Conservation (phyloP, 2,888 invertebrate genomes). For the Drosophila ochracea region DNA sequence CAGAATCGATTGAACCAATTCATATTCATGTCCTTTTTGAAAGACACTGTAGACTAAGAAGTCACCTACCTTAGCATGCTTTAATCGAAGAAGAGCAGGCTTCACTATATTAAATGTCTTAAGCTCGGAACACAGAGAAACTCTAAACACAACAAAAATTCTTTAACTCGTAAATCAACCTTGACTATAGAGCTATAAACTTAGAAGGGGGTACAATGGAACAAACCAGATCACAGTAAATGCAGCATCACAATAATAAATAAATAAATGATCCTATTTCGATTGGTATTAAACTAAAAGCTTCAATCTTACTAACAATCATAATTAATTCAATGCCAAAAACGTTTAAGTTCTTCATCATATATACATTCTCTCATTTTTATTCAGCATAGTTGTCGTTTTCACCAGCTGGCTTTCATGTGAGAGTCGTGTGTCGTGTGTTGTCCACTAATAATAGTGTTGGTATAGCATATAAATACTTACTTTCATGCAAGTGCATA, state of each 20-base stretch:
- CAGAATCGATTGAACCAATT: not conserved
- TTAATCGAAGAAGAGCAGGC: not conserved
- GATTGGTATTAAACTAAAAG: not conserved
- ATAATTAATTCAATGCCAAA: not conserved
- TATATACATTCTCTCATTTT: slow-evolving; percentile 1
- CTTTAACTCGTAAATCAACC: not conserved
- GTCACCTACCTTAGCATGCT: not conserved
- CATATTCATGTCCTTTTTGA: not conserved
- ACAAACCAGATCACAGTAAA: not conserved
- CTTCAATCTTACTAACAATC: not conserved
- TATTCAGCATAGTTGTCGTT: slow-evolving; percentile 2
- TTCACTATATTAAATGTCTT: not conserved
- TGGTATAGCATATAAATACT: slow-evolving; percentile 29
- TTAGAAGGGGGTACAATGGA: not conserved
- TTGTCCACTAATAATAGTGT: slow-evolving; percentile 24
- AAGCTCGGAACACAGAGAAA: too few relatives aligned
- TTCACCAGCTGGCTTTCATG: slow-evolving; percentile 14
- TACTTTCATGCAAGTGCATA: slow-evolving; percentile 33
- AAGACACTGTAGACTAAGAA: not conserved
- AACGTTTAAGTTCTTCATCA: slow-evolving; percentile 24
- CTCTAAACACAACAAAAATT: too few relatives aligned
- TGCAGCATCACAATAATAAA: not conserved
- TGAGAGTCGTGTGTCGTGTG: slow-evolving; percentile 20
- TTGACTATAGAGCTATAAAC: not conserved
- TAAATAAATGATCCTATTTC: not conserved